Evolutionary conservation across 2,797 vertebrate genomes (phyloP), one percentile per base, ranked within the genome.

Genomic region (Gambusia yucatana): DNA sequence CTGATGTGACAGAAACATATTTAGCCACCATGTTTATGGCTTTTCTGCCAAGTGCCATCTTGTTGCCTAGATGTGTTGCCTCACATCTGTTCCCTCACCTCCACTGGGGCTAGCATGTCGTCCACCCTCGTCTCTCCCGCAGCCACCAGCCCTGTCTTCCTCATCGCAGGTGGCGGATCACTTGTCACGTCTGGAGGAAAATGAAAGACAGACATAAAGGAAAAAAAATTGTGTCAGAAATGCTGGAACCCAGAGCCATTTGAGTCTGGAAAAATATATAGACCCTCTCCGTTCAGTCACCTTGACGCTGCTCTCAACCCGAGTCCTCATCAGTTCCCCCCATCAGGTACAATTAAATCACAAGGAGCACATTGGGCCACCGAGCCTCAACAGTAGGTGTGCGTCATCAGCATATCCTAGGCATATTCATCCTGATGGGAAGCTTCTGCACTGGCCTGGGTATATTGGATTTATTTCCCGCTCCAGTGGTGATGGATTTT

Each of bases 21-120:
- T 92, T 89, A 90, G 91, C 82, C 81, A 90, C 86, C 84, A 92
- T 79, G 48, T 81, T 80, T 81, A 85, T 52, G 74, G 90, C 81
- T 79, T 74, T 82, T 83, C 80, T 89, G 89, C 92, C 92, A 91
- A 92, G 89, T 84, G 76, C 90, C 89, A 92, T 14, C 44, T 46
- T 46, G 44, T 46, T 3, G 44, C 13, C 44, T 4, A 46, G 13
- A 46, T 46, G 44, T 46, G 85, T 86, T 81, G 28, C 79, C 84
- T 85, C 85, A 88, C 93, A 93, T 94, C 92, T 94, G 93, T 89
- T 93, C 82, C 77, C 77, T 71, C 3, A 67, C 63, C 20, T 7
- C 87, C 52, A 52, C 85, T 30, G 72, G 78, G 84, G 76, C 82
- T 65, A 46, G 75, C n/a, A 16, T 77, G 55, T 22, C 78, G 55